phyloP scores from a whole-genome alignment of 2,797 vertebrate genomes.

The Anniella stebbinsi region DNA sequence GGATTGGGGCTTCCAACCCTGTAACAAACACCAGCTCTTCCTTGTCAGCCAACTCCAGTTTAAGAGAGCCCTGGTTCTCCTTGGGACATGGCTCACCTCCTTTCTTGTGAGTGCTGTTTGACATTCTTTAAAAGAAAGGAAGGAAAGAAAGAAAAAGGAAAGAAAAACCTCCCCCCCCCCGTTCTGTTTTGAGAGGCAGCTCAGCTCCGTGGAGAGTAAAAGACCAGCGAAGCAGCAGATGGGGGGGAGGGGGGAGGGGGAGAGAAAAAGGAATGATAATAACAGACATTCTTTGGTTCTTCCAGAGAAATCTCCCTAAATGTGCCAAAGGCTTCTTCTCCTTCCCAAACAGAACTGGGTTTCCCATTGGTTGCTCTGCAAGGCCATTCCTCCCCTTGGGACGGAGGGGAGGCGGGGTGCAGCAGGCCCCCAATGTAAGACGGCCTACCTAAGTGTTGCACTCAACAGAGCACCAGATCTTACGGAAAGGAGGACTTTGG shows the following conservation, averaged over 20 bases:
- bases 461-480: slow-evolving; percentile 49
- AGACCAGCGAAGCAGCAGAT: background rate
- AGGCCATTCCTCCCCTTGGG: background rate
- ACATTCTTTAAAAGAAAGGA: too few relatives aligned
- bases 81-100: background rate
- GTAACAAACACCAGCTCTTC: background rate
- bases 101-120: background rate
- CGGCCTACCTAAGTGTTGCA: slow-evolving; percentile 17
- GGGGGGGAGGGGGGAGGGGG: background rate
- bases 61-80: background rate
- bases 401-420: background rate
- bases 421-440: background rate
- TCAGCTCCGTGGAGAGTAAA: slow-evolving; percentile 7
- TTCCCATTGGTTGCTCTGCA: slow-evolving; percentile 45
- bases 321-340: slow-evolving; percentile 58
- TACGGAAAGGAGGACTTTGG: background rate
- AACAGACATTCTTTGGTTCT: background rate
- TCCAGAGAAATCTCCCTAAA: slow-evolving; percentile 46
- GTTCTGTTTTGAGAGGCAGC: background rate
- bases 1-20: background rate
- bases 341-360: slow-evolving; percentile 2
- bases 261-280: background rate
- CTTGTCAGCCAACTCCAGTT: background rate
- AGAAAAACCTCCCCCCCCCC: background rate
- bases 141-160: background rate